Conservation (phyloP, 2,888 invertebrate genomes). For the Drosophila anceps region DNA sequence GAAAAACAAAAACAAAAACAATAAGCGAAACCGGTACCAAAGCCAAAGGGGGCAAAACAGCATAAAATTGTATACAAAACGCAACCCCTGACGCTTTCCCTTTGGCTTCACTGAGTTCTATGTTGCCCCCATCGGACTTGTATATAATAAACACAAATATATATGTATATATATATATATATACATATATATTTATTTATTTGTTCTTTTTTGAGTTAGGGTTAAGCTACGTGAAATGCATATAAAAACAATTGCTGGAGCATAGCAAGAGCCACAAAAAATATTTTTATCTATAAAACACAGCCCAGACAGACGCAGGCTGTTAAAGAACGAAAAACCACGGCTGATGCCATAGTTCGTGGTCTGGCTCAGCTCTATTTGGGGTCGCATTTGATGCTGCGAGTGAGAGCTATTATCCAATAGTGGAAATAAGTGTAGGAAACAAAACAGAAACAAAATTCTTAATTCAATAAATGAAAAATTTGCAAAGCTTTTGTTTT, state of each 20-base stretch:
- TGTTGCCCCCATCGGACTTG: constrained; percentile 40
- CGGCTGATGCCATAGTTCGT: constrained; percentile 17
- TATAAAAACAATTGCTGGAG: constrained; percentile 73
- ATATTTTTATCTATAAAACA: constrained; percentile 68
- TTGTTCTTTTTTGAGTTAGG: constrained; percentile 48
- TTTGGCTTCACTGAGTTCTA: constrained; percentile 36
- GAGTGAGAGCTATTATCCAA: constrained; percentile 62
- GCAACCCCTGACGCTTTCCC: constrained; percentile 30
- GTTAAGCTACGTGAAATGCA: constrained; percentile 76
- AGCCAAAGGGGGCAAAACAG: constrained; percentile 38
- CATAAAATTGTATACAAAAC: constrained; percentile 57
- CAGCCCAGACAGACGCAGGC: constrained; percentile 42
- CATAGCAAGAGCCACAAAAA: constrained; percentile 43
- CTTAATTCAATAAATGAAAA: constrained; percentile 31
- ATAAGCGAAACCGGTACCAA: constrained; percentile 47
- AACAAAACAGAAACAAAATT: constrained; percentile 14
- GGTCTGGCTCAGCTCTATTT: constrained; percentile 17
- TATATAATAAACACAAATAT: constrained; percentile 3
- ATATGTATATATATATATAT: too few relatives aligned
- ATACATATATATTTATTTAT: too few relatives aligned
- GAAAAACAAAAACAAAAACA: constrained; percentile 39
- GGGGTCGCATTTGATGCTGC: constrained; percentile 29
- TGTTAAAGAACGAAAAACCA: constrained; percentile 39
- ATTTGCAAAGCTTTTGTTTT: constrained; percentile 27
- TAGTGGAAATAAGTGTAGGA: constrained; percentile 36